phyloP scores from a whole-genome alignment of 2,888 invertebrate species.

The Morpho helenor region DNA sequence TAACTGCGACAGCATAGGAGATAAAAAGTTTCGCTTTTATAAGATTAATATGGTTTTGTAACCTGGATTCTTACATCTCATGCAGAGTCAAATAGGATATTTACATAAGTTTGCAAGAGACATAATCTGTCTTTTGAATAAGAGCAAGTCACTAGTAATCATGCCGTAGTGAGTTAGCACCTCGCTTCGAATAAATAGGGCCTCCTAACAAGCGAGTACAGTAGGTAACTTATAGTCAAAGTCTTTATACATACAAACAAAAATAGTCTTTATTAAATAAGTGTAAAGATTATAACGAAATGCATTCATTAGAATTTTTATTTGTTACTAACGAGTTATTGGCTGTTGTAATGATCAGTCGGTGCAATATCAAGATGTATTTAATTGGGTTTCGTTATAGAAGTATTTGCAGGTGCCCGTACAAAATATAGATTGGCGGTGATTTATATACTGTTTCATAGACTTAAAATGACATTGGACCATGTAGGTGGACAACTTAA shows the following conservation, averaged over 20 bases:
- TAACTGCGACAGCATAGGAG: too few relatives aligned
- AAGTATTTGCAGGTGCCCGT: constrained; percentile 52
- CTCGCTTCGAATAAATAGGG: constrained; percentile 28
- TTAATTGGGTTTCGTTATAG: constrained; percentile 56
- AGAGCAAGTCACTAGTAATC: constrained; percentile 30
- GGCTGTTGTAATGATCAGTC: constrained; percentile 61
- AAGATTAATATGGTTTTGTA: too few relatives aligned
- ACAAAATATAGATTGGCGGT: constrained; percentile 61
- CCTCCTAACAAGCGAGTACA: constrained; percentile 32
- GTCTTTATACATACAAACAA: constrained; percentile 5
- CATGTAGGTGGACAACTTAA: too few relatives aligned
- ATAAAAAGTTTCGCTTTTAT: too few relatives aligned
- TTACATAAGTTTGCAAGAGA: constrained; percentile 16
- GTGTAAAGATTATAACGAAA: too few relatives aligned
- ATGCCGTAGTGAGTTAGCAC: constrained; percentile 31
- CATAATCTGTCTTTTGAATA: constrained; percentile 18
- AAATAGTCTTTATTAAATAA: constrained; percentile 13
- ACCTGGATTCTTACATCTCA: constrained; percentile 3
- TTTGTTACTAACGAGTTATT: constrained; percentile 21
- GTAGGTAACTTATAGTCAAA: constrained; percentile 10
- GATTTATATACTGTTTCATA: constrained; percentile 47
- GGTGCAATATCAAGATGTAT: constrained; percentile 70
- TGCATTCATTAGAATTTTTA: too few relatives aligned
- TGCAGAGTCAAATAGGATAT: constrained; percentile 8
- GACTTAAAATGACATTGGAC: constrained; percentile 1